A percentile compares a stretch with the other conserved stretches of the same genome.
Evolutionary conservation across 2,797 vertebrate species (phyloP).

Genomic region (Pantherophis vulpinus): DNA sequence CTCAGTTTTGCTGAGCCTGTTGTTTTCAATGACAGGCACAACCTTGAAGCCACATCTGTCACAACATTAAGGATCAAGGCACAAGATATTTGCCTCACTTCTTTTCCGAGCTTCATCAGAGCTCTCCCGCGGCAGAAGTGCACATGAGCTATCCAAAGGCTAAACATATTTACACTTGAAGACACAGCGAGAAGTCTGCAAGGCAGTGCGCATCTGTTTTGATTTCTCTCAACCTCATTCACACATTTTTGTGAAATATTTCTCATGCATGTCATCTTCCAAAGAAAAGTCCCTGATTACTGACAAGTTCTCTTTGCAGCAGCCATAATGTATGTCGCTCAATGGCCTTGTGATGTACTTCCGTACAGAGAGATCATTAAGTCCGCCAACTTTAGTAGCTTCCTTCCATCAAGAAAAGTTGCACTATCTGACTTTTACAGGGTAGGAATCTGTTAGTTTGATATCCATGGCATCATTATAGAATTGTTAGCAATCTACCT

Average conservation of each 20-base stretch:
- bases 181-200: neutral
- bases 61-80: neutral
- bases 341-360: conserved; percentile 5
- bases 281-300: conserved; percentile 7
- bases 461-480: neutral
- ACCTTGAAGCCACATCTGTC: neutral
- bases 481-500: neutral
- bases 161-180: conserved; percentile 16
- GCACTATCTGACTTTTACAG: neutral
- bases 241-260: conserved; percentile 15
- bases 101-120: neutral
- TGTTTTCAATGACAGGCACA: neutral
- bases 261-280: neutral
- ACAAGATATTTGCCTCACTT: conserved; percentile 14
- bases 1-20: neutral
- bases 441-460: conserved; percentile 26
- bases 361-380: neutral
- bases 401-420: conserved; percentile 10
- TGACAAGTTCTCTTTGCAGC: conserved; percentile 13
- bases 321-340: neutral
- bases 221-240: neutral
- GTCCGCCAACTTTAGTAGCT: neutral
- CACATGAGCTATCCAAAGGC: neutral
- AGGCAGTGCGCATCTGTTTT: neutral
- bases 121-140: neutral